Conservation (phyloP, 2,113 vertebrate genomes). For the Neomonachus schauinslandi region DNA sequence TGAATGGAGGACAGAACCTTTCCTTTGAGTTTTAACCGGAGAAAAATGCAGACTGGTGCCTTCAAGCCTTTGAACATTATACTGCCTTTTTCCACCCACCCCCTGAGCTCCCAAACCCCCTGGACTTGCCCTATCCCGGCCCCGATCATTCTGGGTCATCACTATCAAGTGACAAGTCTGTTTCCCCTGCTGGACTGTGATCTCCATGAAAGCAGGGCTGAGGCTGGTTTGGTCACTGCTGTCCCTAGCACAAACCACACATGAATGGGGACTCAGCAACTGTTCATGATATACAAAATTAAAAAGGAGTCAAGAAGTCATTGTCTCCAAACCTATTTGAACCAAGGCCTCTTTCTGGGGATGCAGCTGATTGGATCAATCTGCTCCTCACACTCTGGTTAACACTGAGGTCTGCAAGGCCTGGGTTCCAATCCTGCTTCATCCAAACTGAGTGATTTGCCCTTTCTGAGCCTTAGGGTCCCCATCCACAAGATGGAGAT, state of each 20-base stretch:
- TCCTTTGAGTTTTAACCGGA: conserved; percentile 14
- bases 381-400: background rate
- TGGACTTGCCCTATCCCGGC: background rate
- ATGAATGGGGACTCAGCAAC: background rate
- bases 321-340: background rate
- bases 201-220: background rate
- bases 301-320: background rate
- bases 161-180: background rate
- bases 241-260: background rate
- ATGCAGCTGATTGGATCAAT: background rate
- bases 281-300: background rate
- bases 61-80: background rate
- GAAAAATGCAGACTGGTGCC: background rate
- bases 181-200: background rate
- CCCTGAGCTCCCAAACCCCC: background rate
- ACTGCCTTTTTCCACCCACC: background rate
- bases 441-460: background rate
- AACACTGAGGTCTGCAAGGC: background rate
- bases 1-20: background rate
- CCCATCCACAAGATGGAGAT: background rate
- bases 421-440: background rate
- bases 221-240: background rate
- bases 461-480: background rate
- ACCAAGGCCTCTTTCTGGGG: background rate
- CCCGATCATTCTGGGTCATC: background rate